phyloP scores from a whole-genome alignment of 2,888 invertebrate genomes.

The Tipula vernalis region DNA sequence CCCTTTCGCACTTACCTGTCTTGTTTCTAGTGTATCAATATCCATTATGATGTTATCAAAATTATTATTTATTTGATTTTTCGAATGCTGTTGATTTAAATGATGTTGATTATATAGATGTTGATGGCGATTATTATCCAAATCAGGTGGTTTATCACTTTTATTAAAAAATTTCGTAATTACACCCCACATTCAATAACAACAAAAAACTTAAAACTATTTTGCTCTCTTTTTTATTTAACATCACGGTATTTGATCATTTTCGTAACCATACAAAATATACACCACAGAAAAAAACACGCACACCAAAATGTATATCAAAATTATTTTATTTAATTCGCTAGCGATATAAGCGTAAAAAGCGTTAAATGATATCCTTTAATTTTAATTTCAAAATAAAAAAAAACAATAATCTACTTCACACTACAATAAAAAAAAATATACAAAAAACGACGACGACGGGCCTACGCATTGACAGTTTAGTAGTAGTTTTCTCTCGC shows the following conservation, averaged over 20 bases:
- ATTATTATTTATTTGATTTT: neutral
- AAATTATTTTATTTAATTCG: neutral
- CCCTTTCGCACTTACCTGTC: conserved; percentile 26
- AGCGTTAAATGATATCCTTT: neutral
- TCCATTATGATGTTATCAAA: conserved; percentile 23
- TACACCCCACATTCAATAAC: conserved; percentile 11
- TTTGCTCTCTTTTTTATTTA: neutral
- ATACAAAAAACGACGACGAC: neutral
- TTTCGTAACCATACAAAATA: neutral
- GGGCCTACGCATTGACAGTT: conserved; percentile 8
- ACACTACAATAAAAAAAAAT: neutral
- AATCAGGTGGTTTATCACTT: conserved; percentile 10
- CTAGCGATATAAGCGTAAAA: neutral
- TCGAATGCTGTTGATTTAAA: neutral
- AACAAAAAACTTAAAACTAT: conserved; percentile 6
- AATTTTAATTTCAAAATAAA: neutral
- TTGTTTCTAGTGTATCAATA: conserved; percentile 32
- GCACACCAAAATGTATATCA: neutral
- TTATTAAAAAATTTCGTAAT: conserved; percentile 10
- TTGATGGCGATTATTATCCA: neutral
- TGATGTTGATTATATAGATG: neutral
- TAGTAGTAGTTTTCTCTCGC: neutral
- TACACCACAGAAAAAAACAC: neutral
- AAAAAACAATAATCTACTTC: neutral
- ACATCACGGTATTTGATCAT: conserved; percentile 5